phyloP scores from a whole-genome alignment of 2,113 vertebrate species.

The Charina bottae region DNA sequence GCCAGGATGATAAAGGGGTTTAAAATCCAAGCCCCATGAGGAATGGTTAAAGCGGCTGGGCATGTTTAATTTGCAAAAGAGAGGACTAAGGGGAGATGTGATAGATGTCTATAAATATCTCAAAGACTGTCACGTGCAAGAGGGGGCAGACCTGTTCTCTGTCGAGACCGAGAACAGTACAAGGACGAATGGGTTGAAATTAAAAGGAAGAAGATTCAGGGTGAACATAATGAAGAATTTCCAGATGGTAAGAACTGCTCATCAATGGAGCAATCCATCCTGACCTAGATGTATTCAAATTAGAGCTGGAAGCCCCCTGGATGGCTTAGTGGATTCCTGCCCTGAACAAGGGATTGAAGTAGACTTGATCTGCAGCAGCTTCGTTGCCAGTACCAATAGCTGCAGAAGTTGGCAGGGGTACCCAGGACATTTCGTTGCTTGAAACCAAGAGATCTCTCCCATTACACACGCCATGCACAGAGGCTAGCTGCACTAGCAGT shows the following conservation, averaged over 20 bases:
- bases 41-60: background rate
- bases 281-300: background rate
- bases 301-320: background rate
- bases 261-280: background rate
- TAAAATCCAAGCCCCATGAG: background rate
- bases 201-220: background rate
- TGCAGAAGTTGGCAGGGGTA: background rate
- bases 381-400: background rate
- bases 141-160: background rate
- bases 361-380: background rate
- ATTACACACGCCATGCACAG: background rate
- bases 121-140: background rate
- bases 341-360: background rate
- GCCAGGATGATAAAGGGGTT: slow-evolving; percentile 1
- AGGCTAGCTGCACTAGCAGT: background rate
- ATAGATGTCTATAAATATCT: background rate
- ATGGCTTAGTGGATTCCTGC: background rate
- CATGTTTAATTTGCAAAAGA: background rate
- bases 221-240: background rate
- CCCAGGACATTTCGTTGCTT: background rate
- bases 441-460: background rate
- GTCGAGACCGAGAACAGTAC: background rate
- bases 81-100: background rate
- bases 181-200: background rate
- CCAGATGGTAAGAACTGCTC: background rate